Evolutionary conservation across 23 tunicate species (phyloP).

Genomic region (Oikopleura vanhoeffeni): DNA sequence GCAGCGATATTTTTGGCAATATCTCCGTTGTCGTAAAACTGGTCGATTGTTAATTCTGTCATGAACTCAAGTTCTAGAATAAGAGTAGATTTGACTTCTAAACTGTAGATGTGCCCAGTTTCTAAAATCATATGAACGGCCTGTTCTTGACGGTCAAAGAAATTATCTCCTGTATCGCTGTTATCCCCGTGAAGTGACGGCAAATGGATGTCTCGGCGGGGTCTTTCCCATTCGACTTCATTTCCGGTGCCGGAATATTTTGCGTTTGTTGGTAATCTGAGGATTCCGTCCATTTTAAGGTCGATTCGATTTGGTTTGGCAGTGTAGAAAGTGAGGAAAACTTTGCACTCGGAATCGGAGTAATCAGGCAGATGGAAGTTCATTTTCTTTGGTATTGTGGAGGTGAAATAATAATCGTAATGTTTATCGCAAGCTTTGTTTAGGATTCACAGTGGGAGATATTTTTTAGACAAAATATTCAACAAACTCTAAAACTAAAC

Average conservation of each 20-base stretch:
- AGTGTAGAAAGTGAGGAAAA: not conserved
- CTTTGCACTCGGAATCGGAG: not conserved
- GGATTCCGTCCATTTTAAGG: not conserved
- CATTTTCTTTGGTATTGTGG: not conserved
- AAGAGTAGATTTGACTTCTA: not conserved
- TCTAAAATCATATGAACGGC: constrained; percentile 1
- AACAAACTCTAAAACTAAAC: too few relatives aligned
- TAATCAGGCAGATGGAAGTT: constrained; percentile 10
- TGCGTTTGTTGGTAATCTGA: not conserved
- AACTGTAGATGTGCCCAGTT: constrained; percentile 3
- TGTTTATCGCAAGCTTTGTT: too few relatives aligned
- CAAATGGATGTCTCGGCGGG: not conserved
- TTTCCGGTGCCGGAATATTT: not conserved
- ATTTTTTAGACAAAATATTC: too few relatives aligned
- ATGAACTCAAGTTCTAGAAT: not conserved
- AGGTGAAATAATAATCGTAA: constrained; percentile 7
- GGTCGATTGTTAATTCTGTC: not conserved
- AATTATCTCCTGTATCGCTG: not conserved
- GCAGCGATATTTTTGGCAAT: constrained; percentile 12
- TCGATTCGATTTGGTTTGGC: not conserved
- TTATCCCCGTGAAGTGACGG: not conserved
- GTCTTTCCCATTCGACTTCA: constrained; percentile 9
- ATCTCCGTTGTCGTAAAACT: constrained; percentile 12
- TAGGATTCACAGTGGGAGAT: too few relatives aligned
- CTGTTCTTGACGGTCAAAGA: constrained; percentile 7